Evolutionary conservation across 2,113 vertebrate species (phyloP), one percentile per base, ranked within the genome.

Genomic region (Mionectes macconnelli): DNA sequence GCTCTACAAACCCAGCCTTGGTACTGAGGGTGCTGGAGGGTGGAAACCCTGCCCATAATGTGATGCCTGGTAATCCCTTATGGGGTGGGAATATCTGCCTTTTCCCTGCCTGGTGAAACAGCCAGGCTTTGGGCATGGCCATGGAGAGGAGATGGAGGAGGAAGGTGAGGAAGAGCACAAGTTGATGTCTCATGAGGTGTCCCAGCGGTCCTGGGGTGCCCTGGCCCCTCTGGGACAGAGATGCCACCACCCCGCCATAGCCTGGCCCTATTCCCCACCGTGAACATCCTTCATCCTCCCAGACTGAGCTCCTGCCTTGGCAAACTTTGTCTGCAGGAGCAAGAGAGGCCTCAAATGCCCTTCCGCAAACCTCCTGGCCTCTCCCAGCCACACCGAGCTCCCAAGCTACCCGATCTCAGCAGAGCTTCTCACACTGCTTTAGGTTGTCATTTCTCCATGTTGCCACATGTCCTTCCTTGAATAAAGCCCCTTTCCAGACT

Each of bases 381-480:
- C 72, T 64, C 62, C 52, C 12, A 3, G 57, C 33, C 24, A 4
- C 18, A 37, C 44, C 7, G 1, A 9, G 10, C 56, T 60, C 74
- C 63, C 0, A 3, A 45, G 76, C 70, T 79, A 76, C 84, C 57
- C 0, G 0, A 80, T 39, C 76, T 56, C 9, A 0, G 45, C 72
- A 53, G 44, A 8, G 6, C 86, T 66, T 19, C 75, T 56, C 87
- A 16, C 47, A 25, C 73, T 74, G n/a, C 53, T 60, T 80, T 2
- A 31, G 22, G 39, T 6, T 88, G 40, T 39, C 44, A 64, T 39
- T 68, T 79, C 67, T 44, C 75, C 1, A 0, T 27, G 53, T n/a
- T 87, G 68, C 63, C 80, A 69, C 39, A 11, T 50, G 59, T 44
- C 60, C 73, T 63, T 77, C 91, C 77, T 47, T 89, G 91, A 93